Base-by-base conservation (phyloP, 2,888 invertebrate genomes). In the Kryphioiulus occultus region DNA sequence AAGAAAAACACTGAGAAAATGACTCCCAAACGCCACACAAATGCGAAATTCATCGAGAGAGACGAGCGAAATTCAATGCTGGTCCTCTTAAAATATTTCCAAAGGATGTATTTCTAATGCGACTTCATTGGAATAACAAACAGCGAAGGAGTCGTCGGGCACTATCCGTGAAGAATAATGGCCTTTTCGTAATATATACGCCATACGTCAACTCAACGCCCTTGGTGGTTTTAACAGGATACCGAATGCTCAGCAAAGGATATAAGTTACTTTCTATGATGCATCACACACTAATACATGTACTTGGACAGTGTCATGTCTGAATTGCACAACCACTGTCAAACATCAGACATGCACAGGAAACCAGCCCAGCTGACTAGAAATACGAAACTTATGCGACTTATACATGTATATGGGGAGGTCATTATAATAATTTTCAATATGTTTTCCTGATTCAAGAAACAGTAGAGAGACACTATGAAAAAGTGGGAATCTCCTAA, bases 11-110 rank as follows among this genome's bases (percentile, higher is more conserved):
- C 12, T 32, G 85, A 22, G 85, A 22, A 39, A 85, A 85, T 10
- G 42, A 30, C 39, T 3, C 85, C 85, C 39, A 42, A 85, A n/a
- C 35, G 39, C 35, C 35, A 35, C n/a, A 12, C 85, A 85, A 42
- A 85, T 85, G 42, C 85, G 39, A 44, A 85, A 85, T 44, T 44
- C 39, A 32, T 85, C 10, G 30, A 44, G 47, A 44, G n/a, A 86
- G 47, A 85, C 22, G 53, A n/a, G 15, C n/a, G 53, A 53, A 53
- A 68, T 68, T 68, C 68, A 26, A 68, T 68, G 68, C 26, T 12
- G 26, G 68, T 12, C 26, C 68, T 68, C 68, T 68, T 26, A 7
- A 68, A 26, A 26, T n/a, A 68, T 68, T 68, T 68, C 26, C 68
- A 26, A 68, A 68, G 68, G 26, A 68, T 68, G 12, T 68, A 26